Base-by-base conservation (phyloP, 2,888 invertebrate genomes). In the Drosophila borborema region DNA sequence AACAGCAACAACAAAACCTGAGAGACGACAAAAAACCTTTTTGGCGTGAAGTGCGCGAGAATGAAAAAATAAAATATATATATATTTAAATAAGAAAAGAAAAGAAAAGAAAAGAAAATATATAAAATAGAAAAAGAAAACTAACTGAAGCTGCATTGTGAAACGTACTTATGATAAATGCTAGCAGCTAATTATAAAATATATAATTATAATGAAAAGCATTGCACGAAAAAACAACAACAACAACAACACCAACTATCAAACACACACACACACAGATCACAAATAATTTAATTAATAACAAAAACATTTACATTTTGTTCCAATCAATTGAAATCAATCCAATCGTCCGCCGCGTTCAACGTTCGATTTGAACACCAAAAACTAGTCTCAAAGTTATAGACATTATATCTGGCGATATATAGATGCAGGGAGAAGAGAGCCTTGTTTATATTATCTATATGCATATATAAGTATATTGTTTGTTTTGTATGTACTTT, bases 81-180 rank as follows among this genome's bases (percentile, higher is more conserved):
- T 31, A 62, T 10, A 67, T 55, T 48, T n/a, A 53, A 66, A 63
- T 55, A 61, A 28, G 3, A 28, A 28, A 28, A 28, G 28, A 28
- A 28, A 43, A 62, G 16, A 60, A 64, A 53, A 49, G 9, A 54
- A 68, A 66, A 75, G 20, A 20, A 20, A 3, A 28, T 5, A 28
- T 5, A 55, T 61, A 51, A 45, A 40, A 55, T 28, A 62, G 56
- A 67, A 53, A 51, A 14, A 51, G 14, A 68, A 68, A 75, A 55
- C 64, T 64, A 80, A 76, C 74, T 74, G 59, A 82, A 87, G 83
- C 81, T 85, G 82, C 86, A 85, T 88, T 88, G 86, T 82, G 81
- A 86, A 85, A 85, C 87, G 85, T 89, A 85, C 85, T 85, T 85
- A 85, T 85, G 89, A 85, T 87, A 87, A 87, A 84, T 85, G 87